Percentiles rank a stretch among this genome's conserved stretches.
Evolutionary conservation across 2,113 vertebrate species (phyloP).

Genomic region (Chlamydotis undulata): DNA sequence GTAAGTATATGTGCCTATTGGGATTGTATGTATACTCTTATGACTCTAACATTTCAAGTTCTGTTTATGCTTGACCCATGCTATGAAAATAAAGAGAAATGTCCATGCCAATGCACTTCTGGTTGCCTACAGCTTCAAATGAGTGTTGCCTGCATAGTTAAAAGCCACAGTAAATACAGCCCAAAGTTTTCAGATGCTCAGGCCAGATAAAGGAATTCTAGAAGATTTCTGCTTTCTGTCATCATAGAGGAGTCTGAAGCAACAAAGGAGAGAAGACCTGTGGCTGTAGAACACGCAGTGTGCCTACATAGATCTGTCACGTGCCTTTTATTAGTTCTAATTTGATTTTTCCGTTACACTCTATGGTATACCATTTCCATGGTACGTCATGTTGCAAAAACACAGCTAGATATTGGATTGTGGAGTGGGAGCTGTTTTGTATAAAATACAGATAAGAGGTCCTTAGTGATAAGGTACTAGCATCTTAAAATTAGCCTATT

Average conservation of each 20-base stretch:
- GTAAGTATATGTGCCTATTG: neutral
- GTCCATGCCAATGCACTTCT: neutral
- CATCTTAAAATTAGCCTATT: neutral
- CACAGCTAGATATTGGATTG: neutral
- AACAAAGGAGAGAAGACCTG: neutral
- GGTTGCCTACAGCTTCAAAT: neutral
- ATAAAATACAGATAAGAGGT: neutral
- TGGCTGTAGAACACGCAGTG: neutral
- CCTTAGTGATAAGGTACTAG: neutral
- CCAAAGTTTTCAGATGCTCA: neutral
- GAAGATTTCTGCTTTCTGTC: neutral
- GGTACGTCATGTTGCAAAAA: neutral
- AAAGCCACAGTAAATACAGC: neutral
- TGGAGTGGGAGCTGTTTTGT: neutral
- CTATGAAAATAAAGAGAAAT: neutral
- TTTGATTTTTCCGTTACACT: neutral
- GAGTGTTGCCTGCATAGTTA: neutral
- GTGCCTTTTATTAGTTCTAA: neutral
- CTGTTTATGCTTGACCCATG: neutral
- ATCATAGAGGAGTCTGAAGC: neutral
- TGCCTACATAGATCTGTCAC: neutral
- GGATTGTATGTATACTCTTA: neutral
- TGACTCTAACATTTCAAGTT: neutral
- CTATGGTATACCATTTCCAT: neutral
- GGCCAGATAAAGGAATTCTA: neutral